Base-by-base conservation (phyloP, 2,888 invertebrate species). In the Taphrorychus bicolor region DNA sequence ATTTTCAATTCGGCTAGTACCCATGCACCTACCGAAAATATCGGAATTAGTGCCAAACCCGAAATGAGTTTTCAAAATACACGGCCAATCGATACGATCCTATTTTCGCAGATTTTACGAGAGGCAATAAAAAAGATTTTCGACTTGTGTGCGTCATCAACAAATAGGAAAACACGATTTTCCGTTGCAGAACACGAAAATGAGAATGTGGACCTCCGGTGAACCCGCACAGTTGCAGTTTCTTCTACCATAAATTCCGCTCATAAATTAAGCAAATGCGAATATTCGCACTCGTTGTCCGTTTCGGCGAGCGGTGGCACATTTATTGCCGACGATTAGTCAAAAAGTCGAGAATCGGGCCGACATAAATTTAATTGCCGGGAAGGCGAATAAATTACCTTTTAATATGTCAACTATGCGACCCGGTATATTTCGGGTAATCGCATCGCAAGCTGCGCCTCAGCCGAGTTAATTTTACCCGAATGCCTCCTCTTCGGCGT, bases 21-120 rank as follows among this genome's bases (percentile, higher is more conserved):
- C 48, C 23, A 23, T n/a, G n/a, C n/a, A n/a, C n/a, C n/a, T n/a
- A n/a, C n/a, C n/a, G 23, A 53, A 59, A 42, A 54, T 61, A 32
- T 32, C 32, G 32, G 11, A 32, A 32, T 64, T 59, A 59, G 41
- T 64, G 42, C 52, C 57, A 24, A 52, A 58, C 21, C n/a, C 59
- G 14, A 52, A 52, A 59, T 64, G 24, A 64, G 58, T 63, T 63
- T 49, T 23, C 41, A 40, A 49, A 57, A 54, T 42, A 53, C 45
- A 21, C 42, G 63, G 23, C 59, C 53, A 58, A 59, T 53, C 59
- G 59, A 64, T 64, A 52, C 64, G 52, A 51, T 64, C 59, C 52
- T 64, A 64, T 64, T 64, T 64, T 64, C 64, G 59, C 53, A n/a
- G 52, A 23, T 58, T 64, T 64, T 52, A 64, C 59, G 58, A 64